These are phyloP conservation scores for Heteromormyrus szaboi DNA, from an alignment of 2,797 vertebrate species.

Conservation along the genomic window DNA sequence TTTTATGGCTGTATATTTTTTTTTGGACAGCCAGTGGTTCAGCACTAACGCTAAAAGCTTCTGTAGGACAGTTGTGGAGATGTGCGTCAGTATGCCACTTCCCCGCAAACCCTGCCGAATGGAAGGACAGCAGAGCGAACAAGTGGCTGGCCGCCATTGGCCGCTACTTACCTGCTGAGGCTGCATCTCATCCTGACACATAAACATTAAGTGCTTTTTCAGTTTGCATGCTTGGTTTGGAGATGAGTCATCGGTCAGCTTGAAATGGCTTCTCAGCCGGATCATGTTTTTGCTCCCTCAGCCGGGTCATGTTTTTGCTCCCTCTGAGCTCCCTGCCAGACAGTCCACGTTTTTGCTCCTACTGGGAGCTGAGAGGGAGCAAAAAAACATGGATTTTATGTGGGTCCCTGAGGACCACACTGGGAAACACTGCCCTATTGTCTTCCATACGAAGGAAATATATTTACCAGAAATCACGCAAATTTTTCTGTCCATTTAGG, in stretches of 20 bases:
- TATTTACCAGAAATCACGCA: background rate
- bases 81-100: background rate
- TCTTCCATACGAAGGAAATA: background rate
- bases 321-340: background rate
- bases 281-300: background rate
- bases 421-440: background rate
- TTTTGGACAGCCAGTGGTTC: background rate
- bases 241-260: background rate
- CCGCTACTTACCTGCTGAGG: background rate
- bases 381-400: background rate
- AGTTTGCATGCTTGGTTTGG: background rate
- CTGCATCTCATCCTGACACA: background rate
- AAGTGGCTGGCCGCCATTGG: background rate
- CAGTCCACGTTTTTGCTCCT: background rate
- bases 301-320: background rate
- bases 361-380: background rate
- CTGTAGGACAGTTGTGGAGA: background rate
- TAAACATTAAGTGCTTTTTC: background rate
- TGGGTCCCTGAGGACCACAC: background rate
- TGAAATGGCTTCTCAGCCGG: background rate
- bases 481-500: background rate
- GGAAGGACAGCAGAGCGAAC: background rate
- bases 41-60: background rate
- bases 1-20: background rate
- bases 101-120: background rate